Conservation (phyloP, 1,140 invertebrate genomes). For the Brachionus plicatilis region DNA sequence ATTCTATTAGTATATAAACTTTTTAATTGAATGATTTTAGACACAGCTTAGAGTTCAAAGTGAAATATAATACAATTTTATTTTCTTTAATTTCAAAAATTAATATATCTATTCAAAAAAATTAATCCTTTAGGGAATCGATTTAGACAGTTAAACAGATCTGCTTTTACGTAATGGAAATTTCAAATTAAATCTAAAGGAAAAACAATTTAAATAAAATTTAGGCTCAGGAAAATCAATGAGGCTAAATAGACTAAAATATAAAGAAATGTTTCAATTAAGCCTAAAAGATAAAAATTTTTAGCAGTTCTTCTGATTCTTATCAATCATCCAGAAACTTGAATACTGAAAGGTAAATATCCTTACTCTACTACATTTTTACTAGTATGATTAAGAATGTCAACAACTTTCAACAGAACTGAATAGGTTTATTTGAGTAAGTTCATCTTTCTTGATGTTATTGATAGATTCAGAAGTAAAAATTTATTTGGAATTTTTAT, state of each 20-base stretch:
- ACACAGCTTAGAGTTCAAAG: neutral
- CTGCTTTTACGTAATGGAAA: neutral
- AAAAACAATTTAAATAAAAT: neutral
- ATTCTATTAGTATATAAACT: neutral
- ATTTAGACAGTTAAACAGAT: neutral
- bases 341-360: neutral
- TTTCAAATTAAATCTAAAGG: neutral
- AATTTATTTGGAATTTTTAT: neutral
- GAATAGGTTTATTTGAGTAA: neutral
- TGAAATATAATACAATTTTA: neutral
- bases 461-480: neutral
- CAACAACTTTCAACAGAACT: neutral
- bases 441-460: neutral
- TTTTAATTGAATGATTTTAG: neutral
- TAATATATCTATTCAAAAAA: neutral
- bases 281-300: neutral
- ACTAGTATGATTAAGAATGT: neutral
- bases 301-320: neutral
- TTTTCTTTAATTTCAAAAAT: neutral
- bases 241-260: neutral
- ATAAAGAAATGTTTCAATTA: neutral
- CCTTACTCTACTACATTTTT: neutral
- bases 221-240: neutral
- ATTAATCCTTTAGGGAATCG: neutral
- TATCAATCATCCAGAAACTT: neutral